Evolutionary conservation across 2,797 vertebrate species (phyloP).

Genomic region (Clarias platycephalus): DNA sequence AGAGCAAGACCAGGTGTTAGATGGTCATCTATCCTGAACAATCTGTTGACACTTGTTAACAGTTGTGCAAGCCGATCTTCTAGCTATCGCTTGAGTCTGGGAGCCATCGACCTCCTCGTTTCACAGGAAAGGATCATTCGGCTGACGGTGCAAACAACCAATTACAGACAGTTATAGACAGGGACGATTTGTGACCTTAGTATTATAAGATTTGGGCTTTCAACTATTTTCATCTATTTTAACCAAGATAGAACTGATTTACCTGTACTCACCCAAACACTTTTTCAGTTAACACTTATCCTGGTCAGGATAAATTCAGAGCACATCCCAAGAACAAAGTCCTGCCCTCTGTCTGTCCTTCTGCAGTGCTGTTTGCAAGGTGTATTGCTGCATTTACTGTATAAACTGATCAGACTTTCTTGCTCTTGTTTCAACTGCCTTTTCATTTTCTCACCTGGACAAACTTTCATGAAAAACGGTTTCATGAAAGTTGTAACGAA

Average conservation of each 20-base stretch:
- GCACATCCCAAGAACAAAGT: neutral
- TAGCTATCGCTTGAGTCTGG: neutral
- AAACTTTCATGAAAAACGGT: neutral
- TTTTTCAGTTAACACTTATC: neutral
- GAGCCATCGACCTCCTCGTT: neutral
- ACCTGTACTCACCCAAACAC: neutral
- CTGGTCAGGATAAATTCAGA: neutral
- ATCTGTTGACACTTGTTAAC: neutral
- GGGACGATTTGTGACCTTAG: neutral
- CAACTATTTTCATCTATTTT: neutral
- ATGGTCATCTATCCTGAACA: conserved; percentile 18
- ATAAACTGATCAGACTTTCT: neutral
- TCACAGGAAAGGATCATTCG: neutral
- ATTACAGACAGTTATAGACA: neutral
- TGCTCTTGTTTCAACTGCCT: neutral
- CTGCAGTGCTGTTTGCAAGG: neutral
- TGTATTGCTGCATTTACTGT: neutral
- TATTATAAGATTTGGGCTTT: neutral
- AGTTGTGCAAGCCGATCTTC: neutral
- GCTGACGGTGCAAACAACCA: neutral
- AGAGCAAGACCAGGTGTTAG: conserved; percentile 22
- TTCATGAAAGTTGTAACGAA: neutral
- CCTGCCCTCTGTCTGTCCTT: neutral
- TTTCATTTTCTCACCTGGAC: neutral
- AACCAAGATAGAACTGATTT: neutral